Evolutionary conservation across 2,113 vertebrate species (phyloP).

Genomic region (Oenanthe oenanthe): DNA sequence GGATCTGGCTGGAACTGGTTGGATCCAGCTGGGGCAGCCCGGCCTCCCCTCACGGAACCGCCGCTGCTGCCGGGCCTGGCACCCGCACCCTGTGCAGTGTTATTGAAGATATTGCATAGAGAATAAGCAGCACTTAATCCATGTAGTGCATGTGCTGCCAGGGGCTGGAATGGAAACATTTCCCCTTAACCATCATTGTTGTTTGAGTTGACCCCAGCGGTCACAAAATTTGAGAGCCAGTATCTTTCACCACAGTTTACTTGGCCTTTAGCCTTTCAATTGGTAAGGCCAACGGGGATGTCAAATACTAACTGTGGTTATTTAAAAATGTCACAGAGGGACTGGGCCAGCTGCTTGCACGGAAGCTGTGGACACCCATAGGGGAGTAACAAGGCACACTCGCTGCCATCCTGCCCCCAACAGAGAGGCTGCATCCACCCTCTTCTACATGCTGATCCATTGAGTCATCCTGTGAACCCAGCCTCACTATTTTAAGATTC

Average conservation of each 20-base stretch:
- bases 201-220: not conserved
- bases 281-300: not conserved
- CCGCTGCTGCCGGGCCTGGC: rapidly evolving
- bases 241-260: not conserved
- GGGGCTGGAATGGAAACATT: not conserved
- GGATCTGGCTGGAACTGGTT: rapidly evolving
- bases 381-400: rapidly evolving
- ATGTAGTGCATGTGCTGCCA: rapidly evolving
- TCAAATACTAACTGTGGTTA: not conserved
- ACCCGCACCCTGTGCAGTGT: rapidly evolving
- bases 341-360: not conserved
- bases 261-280: not conserved
- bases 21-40: rapidly evolving
- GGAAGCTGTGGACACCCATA: not conserved
- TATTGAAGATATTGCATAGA: rapidly evolving
- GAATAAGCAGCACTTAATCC: not conserved
- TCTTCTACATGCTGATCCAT: not conserved
- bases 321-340: not conserved
- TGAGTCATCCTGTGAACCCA: conserved; percentile 26
- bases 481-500: conserved; percentile 37
- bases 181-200: not conserved
- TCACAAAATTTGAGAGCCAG: not conserved
- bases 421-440: not conserved
- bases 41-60: not conserved
- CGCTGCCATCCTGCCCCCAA: not conserved